Conservation (phyloP, 2,797 vertebrate genomes). For the Numenius phaeopus region DNA sequence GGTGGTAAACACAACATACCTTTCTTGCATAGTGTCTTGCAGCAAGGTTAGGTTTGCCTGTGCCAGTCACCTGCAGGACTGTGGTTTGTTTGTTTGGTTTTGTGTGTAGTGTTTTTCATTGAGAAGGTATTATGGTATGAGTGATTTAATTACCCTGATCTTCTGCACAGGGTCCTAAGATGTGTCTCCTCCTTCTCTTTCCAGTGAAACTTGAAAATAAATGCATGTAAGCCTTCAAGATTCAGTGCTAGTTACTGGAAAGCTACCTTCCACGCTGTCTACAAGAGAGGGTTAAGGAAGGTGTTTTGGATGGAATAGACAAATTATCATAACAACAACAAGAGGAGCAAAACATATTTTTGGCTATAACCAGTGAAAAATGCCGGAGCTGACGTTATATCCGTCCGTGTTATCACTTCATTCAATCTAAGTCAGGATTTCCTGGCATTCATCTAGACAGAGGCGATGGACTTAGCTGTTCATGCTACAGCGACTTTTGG, state of each 20-base stretch:
- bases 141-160: background rate
- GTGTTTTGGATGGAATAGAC: background rate
- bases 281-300: background rate
- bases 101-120: background rate
- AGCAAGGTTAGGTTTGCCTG: background rate
- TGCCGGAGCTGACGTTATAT: background rate
- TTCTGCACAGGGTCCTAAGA: background rate
- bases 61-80: background rate
- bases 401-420: background rate
- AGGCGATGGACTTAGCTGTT: conserved; percentile 19
- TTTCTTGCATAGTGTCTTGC: background rate
- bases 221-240: background rate
- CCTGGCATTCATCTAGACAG: conserved; percentile 65
- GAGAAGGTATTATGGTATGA: background rate
- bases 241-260: background rate
- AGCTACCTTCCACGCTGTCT: background rate
- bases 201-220: background rate
- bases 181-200: background rate
- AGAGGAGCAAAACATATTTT: conserved; percentile 35
- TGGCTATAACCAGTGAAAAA: conserved; percentile 40
- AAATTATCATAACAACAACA: background rate
- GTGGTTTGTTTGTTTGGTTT: background rate
- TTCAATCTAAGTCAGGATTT: conserved; percentile 68
- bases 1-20: conserved; percentile 15
- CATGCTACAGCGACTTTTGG: background rate